Evolutionary conservation across 2,888 invertebrate genomes (phyloP), one percentile per base, ranked within the genome.

Genomic region (Trachelus troglodyta): DNA sequence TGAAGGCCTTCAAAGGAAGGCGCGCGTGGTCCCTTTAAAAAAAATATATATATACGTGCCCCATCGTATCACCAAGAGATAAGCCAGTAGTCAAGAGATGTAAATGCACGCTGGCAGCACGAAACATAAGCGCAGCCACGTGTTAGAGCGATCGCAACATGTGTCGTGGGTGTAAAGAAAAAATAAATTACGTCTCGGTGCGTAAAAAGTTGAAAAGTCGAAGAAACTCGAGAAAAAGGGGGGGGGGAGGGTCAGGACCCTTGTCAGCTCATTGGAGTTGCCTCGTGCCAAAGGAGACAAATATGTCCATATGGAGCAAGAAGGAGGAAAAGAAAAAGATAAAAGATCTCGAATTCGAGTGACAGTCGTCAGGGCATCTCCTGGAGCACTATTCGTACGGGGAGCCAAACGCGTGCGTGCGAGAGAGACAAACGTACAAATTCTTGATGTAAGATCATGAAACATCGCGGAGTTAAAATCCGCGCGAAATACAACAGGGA

Each of bases 121-220:
- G 74, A 76, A 79, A 79, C 79, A 74, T 79, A 79, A 79, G 79
- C 79, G 76, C 76, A 73, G 76, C 79, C 79, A 79, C 79, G 79
- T 79, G 79, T 79, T 75, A 84, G 83, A 79, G 77, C 81, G 84
- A 81, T 83, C 77, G 82, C 84, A 87, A 89, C 89, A 88, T 87
- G 89, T 89, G 88, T 88, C 86, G 85, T 83, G 85, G 86, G 83
- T 87, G 83, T 84, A 84, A 71, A 88, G 86, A 84, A 86, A 88
- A 88, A 88, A 88, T 88, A 89, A 88, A 88, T 88, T 85, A 86
- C 84, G 82, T 77, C 81, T 78, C 77, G 78, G 75, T 75, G 78
- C 37, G 73, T 77, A 74, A 78, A 77, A 76, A 34, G 77, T 76
- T n/a, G 73, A 68, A 69, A 75, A 74, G 69, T 69, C 79, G 82